Base-by-base conservation (phyloP, 2,113 vertebrate species). In the Phylloscopus trochilus region DNA sequence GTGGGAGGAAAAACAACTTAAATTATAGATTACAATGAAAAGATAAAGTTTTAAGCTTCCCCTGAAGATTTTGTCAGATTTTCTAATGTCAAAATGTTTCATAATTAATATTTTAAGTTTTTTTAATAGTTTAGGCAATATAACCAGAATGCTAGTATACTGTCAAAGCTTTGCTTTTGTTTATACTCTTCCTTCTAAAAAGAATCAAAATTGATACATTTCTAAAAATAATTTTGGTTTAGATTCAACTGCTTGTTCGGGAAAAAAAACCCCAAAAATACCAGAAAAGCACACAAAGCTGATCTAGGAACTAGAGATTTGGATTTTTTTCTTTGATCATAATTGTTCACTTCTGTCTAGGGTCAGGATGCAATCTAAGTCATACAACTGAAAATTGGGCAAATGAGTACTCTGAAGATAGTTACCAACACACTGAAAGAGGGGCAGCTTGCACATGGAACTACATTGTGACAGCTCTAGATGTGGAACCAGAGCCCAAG, bases 1-100 rank as follows among this genome's bases (percentile, higher is more conserved):
- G 39, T 64, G 60, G 46, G n/a, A 93, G 19, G 82, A 80, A 94
- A 94, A 93, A 76, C 76, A 89, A 80, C 35, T 53, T 94, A 77
- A 95, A 93, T 95, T 91, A 93, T 87, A 69, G 86, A 95, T 92
- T 68, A 84, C 81, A 95, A 95, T 68, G 58, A 91, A 92, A 89
- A 89, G 31, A 90, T 22, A 39, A 89, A 73, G 76, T 83, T 92
- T 76, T 88, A 75, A 77, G 59, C 52, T 86, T 83, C 78, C 74
- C 43, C 58, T 85, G 55, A 87, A 90, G 62, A 55, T 31, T 51
- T 51, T 59, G n/a, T 33, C 35, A 72, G 18, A 67, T 87, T 82
- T 92, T 84, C 33, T 66, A 70, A 58, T 6, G 5, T 74, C 43
- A 86, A 74, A 77, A 83, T 4, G 12, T 63, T 92, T 64, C n/a